These are phyloP conservation scores for Lycopodina hypogea DNA, from an alignment of 37 sponge, comb jelly and placozoan genomes.

Conservation along the genomic window DNA sequence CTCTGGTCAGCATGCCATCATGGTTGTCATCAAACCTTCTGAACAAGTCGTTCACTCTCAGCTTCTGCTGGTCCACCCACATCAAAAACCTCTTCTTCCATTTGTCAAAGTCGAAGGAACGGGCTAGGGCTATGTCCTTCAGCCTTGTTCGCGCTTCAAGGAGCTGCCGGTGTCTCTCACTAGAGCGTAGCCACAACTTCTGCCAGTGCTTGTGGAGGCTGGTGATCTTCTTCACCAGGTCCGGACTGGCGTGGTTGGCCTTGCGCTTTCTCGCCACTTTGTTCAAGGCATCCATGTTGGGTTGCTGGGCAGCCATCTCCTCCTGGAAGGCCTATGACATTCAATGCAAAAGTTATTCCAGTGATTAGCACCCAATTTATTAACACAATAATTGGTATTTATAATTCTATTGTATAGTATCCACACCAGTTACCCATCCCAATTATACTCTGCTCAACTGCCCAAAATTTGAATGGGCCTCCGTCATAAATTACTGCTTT, in stretches of 20 bases:
- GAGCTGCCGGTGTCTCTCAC: constrained; percentile 67
- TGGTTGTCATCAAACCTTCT: constrained; percentile 72
- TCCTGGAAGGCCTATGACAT: constrained; percentile 62
- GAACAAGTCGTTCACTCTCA: constrained; percentile 76
- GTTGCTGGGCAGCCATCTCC: constrained; percentile 71
- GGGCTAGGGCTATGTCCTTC: constrained; percentile 65
- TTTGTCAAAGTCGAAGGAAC: constrained; percentile 69
- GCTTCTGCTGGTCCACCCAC: constrained; percentile 79
- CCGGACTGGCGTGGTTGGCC: constrained; percentile 34
- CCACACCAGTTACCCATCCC: too few relatives aligned
- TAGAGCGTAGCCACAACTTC: constrained; percentile 63
- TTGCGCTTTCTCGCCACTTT: constrained; percentile 43
- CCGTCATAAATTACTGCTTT: too few relatives aligned
- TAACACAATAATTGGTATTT: too few relatives aligned
- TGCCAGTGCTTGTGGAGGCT: constrained; percentile 73
- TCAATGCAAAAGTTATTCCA: background rate
- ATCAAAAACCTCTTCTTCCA: constrained; percentile 72
- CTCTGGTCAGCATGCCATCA: constrained; percentile 74
- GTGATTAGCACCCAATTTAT: background rate
- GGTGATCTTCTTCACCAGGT: constrained; percentile 61
- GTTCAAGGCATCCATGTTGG: constrained; percentile 80
- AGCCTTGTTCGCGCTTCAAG: constrained; percentile 57
- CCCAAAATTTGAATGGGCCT: too few relatives aligned
- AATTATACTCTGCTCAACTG: too few relatives aligned
- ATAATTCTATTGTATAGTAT: too few relatives aligned